A percentile compares a stretch with the other conserved stretches of the same genome.
Conservation (phyloP, 2,797 vertebrate genomes). For the Rhabdophis nuchalis region DNA sequence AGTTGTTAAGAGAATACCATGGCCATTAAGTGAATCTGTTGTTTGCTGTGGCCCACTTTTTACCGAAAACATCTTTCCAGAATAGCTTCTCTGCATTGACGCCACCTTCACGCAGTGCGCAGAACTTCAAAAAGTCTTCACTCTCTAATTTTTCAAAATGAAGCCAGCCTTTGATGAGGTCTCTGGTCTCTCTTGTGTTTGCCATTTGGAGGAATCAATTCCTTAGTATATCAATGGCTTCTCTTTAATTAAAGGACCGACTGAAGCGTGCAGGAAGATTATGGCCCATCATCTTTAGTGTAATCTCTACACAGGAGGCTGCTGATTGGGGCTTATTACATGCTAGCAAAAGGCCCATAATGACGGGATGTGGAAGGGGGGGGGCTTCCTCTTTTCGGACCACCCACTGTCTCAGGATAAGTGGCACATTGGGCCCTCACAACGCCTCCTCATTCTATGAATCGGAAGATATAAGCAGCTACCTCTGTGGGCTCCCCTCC, state of each 20-base stretch:
- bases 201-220: background rate
- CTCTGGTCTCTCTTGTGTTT: background rate
- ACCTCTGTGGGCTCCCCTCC: background rate
- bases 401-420: background rate
- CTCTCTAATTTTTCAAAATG: slow-evolving; percentile 38
- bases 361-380: background rate
- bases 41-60: background rate
- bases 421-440: background rate
- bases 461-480: background rate
- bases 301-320: background rate
- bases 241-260: background rate
- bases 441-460: background rate
- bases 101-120: slow-evolving; percentile 40
- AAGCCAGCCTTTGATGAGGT: slow-evolving; percentile 36
- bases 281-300: slow-evolving; percentile 25
- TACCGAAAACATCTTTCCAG: slow-evolving; percentile 33
- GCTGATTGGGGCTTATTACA: background rate
- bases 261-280: background rate
- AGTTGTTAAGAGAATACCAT: background rate
- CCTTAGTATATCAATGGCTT: background rate
- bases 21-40: background rate
- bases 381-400: background rate
- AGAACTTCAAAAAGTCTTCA: slow-evolving; percentile 43
- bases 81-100: slow-evolving; percentile 31
- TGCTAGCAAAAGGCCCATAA: background rate